Evolutionary conservation across 2,113 vertebrate species (phyloP).

Genomic region (Heterotilapia buettikoferi): DNA sequence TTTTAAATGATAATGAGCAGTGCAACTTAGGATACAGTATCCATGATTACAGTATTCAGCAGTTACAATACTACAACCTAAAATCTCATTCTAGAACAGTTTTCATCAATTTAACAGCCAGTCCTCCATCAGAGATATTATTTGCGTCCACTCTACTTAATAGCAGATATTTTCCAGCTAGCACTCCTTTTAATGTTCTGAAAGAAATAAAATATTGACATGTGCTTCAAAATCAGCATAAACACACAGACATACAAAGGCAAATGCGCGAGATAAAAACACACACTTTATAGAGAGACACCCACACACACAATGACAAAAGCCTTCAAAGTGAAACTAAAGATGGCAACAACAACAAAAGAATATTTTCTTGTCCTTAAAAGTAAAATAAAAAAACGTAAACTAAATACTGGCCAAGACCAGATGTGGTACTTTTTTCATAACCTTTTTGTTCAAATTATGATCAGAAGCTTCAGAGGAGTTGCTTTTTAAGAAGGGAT

Average conservation of each 20-base stretch:
- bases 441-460: background rate
- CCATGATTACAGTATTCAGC: constrained; percentile 41
- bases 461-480: background rate
- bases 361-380: background rate
- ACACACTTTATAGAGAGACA: background rate
- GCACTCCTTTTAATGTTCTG: background rate
- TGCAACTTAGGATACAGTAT: background rate
- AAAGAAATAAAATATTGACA: background rate
- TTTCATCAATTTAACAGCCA: constrained; percentile 8
- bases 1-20: constrained; percentile 25
- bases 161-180: background rate
- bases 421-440: background rate
- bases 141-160: constrained; percentile 9
- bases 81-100: background rate
- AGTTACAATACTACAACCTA: background rate
- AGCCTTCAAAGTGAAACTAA: background rate
- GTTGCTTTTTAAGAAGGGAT: background rate
- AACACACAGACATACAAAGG: background rate
- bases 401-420: background rate
- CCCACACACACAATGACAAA: background rate
- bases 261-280: background rate
- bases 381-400: background rate
- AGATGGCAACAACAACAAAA: background rate
- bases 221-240: background rate
- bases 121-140: constrained; percentile 11